Base-by-base conservation (phyloP, 2,888 invertebrate species). In the Drosophila pseudotalamancana region DNA sequence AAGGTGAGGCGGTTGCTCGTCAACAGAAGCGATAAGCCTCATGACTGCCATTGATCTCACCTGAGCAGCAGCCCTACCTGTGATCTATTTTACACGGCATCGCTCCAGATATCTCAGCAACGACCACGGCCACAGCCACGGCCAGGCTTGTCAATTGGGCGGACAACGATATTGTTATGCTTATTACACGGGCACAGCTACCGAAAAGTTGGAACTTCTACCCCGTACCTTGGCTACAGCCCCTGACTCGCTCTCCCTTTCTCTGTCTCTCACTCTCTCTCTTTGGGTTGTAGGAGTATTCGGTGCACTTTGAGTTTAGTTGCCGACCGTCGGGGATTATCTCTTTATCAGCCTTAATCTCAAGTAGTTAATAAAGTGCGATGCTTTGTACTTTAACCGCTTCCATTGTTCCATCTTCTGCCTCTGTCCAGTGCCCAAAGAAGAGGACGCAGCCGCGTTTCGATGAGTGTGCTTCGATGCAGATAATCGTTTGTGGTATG, bases 311-410 rank as follows among this genome's bases (percentile, higher is more conserved):
- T 70, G 72, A 74, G 69, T 69, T 70, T 62, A 67, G 74, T 74
- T 68, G 77, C 87, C 85, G 85, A 74, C 82, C 78, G 71, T 68
- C 64, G 57, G 61, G 80, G 89, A 89, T 89, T 90, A 89, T 88
- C 90, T 89, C 83, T 85, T 89, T 89, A 89, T 89, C 89, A 88
- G 90, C 70, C 81, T 75, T 89, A 89, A 89, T 89, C 89, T 89
- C 90, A 89, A 89, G 90, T 89, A 90, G 88, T 89, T 90, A 89
- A 90, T 89, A 90, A 89, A 90, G 90, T 89, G 89, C 89, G 77
- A 85, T 82, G 83, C 87, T 89, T 89, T 89, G 90, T 90, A 82
- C 82, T 89, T 79, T 72, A 73, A 75, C 89, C 89, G 89, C 82
- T 76, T 55, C 68, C 70, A 80, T 88, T 89, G 86, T 88, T 74